Percentiles rank a stretch among this genome's conserved stretches.
These are phyloP conservation scores for Schizaphis graminum DNA, from an alignment of 2,888 invertebrate species.

Conservation along the genomic window DNA sequence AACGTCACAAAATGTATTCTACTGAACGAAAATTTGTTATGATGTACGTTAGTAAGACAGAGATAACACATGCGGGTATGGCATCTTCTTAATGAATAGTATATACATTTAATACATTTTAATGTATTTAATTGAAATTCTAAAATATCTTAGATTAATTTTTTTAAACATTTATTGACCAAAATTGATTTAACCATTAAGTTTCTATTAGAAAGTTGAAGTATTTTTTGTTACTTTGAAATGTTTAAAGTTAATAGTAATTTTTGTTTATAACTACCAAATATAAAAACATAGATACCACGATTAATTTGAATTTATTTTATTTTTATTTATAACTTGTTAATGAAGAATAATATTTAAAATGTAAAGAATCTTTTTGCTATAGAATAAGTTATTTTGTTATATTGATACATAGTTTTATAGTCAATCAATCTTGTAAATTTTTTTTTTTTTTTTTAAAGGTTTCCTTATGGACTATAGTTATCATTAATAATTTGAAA, in stretches of 20 bases:
- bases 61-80: too few species aligned
- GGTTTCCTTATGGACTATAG: background rate
- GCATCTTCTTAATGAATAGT: background rate
- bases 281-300: background rate
- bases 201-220: background rate
- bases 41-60: too few species aligned
- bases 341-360: background rate
- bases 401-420: too few species aligned
- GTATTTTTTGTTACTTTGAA: background rate
- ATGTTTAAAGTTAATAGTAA: background rate
- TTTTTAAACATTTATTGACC: background rate
- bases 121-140: background rate
- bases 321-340: background rate
- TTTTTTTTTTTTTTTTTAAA: background rate
- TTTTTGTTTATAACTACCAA: background rate
- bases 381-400: too few species aligned
- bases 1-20: too few species aligned
- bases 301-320: background rate
- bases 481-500: background rate
- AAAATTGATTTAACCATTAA: background rate
- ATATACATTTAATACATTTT: background rate
- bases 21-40: too few species aligned
- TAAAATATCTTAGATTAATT: background rate
- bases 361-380: background rate
- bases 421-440: background rate